These are phyloP conservation scores for Heliconius hewitsoni DNA, from an alignment of 1,140 invertebrate species.

Conservation along the genomic window DNA sequence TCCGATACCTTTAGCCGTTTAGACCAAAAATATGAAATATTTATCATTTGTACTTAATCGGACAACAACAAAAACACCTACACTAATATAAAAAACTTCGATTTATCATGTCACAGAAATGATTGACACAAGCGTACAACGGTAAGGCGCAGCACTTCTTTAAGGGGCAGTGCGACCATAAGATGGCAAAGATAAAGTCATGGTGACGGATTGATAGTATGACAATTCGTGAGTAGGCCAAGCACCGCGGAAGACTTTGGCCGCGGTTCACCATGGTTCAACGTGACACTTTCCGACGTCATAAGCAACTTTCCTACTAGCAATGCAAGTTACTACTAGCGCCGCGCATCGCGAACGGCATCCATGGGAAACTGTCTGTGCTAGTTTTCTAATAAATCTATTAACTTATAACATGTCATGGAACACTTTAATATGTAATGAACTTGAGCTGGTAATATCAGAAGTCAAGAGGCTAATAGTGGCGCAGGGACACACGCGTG, in stretches of 20 bases:
- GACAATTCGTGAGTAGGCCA: conserved; percentile 79
- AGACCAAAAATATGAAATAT: neutral
- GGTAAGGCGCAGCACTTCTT: conserved; percentile 50
- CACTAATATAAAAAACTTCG: conserved; percentile 19
- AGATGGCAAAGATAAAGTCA: conserved; percentile 67
- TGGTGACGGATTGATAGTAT: conserved; percentile 77
- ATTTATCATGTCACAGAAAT: conserved; percentile 37
- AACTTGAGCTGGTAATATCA: neutral
- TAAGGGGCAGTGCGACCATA: conserved; percentile 35
- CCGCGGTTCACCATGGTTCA: conserved; percentile 78
- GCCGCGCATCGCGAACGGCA: conserved; percentile 58
- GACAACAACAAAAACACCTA: conserved; percentile 19
- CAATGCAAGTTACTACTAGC: conserved; percentile 65
- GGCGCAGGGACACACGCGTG: too few relatives aligned
- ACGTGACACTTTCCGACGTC: conserved; percentile 78
- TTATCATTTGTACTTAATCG: conserved; percentile 1
- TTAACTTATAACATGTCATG: conserved; percentile 51
- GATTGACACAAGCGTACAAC: conserved; percentile 50
- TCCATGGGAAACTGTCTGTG: conserved; percentile 52
- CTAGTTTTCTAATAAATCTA: conserved; percentile 67
- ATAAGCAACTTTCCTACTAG: conserved; percentile 80
- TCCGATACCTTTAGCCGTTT: neutral
- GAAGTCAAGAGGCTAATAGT: neutral
- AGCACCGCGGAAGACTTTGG: conserved; percentile 68
- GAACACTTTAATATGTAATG: neutral